phyloP scores from a whole-genome alignment of 2,888 invertebrate genomes.

The Clivina fossor region DNA sequence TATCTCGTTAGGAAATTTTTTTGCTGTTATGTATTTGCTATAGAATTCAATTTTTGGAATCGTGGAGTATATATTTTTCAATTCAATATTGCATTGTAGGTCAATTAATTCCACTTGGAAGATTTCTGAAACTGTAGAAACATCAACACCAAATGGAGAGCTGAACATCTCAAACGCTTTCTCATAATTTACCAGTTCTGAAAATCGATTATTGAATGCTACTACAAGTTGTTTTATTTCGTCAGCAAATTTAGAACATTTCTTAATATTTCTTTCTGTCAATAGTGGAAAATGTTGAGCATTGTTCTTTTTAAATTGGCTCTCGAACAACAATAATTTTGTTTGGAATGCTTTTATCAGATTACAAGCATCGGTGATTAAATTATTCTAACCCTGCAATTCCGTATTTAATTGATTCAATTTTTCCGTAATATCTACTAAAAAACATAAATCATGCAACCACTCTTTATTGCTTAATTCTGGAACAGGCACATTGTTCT shows the following conservation, averaged over 20 bases:
- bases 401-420: conserved; percentile 35
- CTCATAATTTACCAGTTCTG: conserved; percentile 28
- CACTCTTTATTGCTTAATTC: conserved; percentile 34
- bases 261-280: conserved; percentile 32
- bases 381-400: conserved; percentile 29
- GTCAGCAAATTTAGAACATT: conserved; percentile 32
- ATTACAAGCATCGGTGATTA: conserved; percentile 34
- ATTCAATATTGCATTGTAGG: conserved; percentile 26
- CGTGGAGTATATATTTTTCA: conserved; percentile 28
- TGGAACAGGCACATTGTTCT: conserved; percentile 28
- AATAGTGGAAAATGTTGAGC: conserved; percentile 34
- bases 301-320: conserved; percentile 33
- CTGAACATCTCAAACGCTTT: conserved; percentile 29
- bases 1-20: conserved; percentile 28
- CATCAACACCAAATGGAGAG: conserved; percentile 30
- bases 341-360: conserved; percentile 27
- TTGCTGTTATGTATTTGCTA: conserved; percentile 29
- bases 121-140: conserved; percentile 15
- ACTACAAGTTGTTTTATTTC: conserved; percentile 35
- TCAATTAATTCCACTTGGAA: conserved; percentile 23
- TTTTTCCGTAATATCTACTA: conserved; percentile 35
- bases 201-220: conserved; percentile 35
- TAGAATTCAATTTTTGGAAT: conserved; percentile 32
- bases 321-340: conserved; percentile 34
- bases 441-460: conserved; percentile 35